Conservation (phyloP, 2,797 vertebrate species). For the Leptatherina wallacei region DNA sequence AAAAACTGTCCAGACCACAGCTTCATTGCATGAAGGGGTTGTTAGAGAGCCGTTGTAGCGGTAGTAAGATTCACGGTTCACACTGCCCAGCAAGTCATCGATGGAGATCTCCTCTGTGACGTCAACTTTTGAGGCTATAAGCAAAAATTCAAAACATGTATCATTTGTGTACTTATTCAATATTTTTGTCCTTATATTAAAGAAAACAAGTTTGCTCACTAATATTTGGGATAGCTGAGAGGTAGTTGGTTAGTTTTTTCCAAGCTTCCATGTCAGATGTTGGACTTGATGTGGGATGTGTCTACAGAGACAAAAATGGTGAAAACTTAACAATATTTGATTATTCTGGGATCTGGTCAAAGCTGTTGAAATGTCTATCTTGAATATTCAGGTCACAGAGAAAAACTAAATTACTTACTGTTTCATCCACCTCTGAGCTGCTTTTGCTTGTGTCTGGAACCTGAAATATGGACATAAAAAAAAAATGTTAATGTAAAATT, state of each 20-base stretch:
- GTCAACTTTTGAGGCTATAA: slow-evolving; percentile 27
- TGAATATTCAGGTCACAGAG: neutral
- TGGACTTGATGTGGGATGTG: neutral
- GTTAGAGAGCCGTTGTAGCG: slow-evolving; percentile 82
- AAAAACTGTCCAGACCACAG: slow-evolving; percentile 82
- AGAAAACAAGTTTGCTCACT: slow-evolving; percentile 32
- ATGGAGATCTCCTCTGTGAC: slow-evolving; percentile 58
- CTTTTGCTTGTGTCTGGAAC: slow-evolving; percentile 16
- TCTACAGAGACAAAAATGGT: slow-evolving; percentile 1
- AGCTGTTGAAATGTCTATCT: neutral
- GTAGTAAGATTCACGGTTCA: slow-evolving; percentile 68
- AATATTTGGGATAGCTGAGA: slow-evolving; percentile 30
- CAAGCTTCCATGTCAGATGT: slow-evolving; percentile 36
- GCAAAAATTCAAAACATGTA: neutral
- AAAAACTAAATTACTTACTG: slow-evolving; percentile 8
- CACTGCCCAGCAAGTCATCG: slow-evolving; percentile 68
- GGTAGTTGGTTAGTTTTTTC: slow-evolving; percentile 47
- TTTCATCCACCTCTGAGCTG: neutral
- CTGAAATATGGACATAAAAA: slow-evolving; percentile 24
- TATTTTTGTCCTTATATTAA: neutral
- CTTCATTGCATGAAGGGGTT: slow-evolving; percentile 79
- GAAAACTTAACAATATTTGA: neutral
- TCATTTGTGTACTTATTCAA: neutral
- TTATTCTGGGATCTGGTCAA: fast-evolving
- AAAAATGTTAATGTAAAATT: no score